Conservation (phyloP, 2,113 vertebrate species). For the Sylvia atricapilla region DNA sequence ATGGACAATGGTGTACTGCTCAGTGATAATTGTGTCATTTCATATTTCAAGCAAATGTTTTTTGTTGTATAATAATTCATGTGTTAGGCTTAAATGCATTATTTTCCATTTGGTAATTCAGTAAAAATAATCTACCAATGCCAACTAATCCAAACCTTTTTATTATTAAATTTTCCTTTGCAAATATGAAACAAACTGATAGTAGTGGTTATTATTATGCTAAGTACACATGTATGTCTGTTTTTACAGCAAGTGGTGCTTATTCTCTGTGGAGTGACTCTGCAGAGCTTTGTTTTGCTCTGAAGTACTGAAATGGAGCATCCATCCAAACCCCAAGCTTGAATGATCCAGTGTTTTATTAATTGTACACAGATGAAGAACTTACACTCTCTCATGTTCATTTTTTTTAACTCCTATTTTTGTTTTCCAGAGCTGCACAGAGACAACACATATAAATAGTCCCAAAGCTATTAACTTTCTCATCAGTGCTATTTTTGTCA, state of each 20-base stretch:
- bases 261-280: neutral
- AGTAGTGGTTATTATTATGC: neutral
- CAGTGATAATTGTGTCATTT: neutral
- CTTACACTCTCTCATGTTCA: neutral
- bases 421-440: neutral
- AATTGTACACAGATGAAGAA: neutral
- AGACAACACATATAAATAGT: neutral
- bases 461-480: neutral
- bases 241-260: neutral
- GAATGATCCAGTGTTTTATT: constrained; percentile 4
- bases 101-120: neutral
- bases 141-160: neutral
- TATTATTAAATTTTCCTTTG: neutral
- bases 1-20: neutral
- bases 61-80: neutral
- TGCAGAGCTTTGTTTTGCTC: constrained; percentile 1
- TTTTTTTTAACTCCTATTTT: neutral
- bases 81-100: neutral
- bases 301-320: constrained; percentile 1
- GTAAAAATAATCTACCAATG: neutral
- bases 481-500: neutral
- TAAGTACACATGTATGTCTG: neutral
- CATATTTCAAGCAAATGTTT: neutral
- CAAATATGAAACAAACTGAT: neutral
- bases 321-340: neutral